phyloP scores from a whole-genome alignment of 64 coral and sea anemone genomes.

The Platygyra sinensis region DNA sequence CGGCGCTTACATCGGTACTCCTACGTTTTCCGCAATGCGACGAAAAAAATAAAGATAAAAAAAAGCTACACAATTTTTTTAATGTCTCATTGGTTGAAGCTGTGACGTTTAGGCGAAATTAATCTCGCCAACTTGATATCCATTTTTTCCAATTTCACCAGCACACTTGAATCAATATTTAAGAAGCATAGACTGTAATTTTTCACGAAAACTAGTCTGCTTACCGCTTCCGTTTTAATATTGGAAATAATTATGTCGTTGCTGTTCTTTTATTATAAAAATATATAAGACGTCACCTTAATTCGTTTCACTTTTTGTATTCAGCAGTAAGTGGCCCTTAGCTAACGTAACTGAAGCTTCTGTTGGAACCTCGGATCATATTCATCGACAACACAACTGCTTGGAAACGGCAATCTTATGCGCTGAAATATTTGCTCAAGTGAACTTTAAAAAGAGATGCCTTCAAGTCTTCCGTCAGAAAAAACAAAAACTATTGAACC shows the following conservation, averaged over 20 bases:
- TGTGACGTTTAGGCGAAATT: not conserved
- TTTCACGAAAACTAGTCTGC: not conserved
- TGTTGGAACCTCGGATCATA: not conserved
- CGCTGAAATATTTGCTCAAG: not conserved
- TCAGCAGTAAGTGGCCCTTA: not conserved
- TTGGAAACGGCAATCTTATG: not conserved
- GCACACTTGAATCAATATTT: constrained; percentile 44
- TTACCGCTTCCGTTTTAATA: not conserved
- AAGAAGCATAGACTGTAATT: not conserved
- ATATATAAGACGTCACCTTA: not conserved
- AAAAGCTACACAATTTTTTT: too few relatives aligned
- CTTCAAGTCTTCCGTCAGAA: not conserved
- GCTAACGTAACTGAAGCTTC: not conserved
- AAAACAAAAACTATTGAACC: not conserved
- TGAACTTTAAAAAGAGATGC: not conserved
- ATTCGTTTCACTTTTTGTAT: not conserved
- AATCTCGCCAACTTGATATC: not conserved
- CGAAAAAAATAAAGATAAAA: too few relatives aligned
- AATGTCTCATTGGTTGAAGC: not conserved
- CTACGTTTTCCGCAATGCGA: not conserved
- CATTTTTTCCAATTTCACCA: constrained; percentile 7
- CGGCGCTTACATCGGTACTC: not conserved
- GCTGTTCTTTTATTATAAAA: not conserved
- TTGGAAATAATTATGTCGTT: not conserved
- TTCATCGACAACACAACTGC: not conserved